phyloP scores from a whole-genome alignment of 2,797 vertebrate species.

The Leptatherina wallacei region DNA sequence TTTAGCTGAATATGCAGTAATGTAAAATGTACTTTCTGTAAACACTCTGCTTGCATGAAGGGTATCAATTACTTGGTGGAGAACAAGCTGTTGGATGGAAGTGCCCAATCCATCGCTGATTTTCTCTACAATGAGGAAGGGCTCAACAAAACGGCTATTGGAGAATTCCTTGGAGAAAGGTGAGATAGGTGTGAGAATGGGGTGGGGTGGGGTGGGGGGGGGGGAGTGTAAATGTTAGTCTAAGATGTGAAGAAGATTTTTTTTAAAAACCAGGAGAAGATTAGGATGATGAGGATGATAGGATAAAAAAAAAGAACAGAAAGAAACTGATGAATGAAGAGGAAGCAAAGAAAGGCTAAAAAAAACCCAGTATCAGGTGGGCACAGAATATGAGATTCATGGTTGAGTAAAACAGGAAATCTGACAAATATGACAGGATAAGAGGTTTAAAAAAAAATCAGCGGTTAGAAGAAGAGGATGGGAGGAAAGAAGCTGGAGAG shows the following conservation, averaged over 20 bases:
- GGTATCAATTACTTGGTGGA: conserved; percentile 88
- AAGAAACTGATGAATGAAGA: neutral
- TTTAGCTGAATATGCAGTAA: neutral
- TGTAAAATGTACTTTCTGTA: neutral
- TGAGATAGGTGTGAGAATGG: conserved; percentile 53
- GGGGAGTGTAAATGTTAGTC: too few relatives aligned
- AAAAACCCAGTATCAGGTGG: neutral
- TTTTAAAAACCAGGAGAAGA: neutral
- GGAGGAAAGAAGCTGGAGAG: too few relatives aligned
- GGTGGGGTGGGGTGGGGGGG: fast-evolving
- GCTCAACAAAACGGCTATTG: conserved; percentile 94
- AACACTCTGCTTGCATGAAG: conserved; percentile 65
- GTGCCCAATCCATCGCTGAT: conserved; percentile 82
- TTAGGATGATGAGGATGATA: neutral
- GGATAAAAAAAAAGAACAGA: neutral
- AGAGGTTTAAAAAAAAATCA: neutral
- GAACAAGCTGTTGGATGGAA: conserved; percentile 82
- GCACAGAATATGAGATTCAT: neutral
- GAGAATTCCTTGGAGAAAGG: conserved; percentile 92
- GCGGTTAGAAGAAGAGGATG: neutral
- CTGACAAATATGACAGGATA: neutral
- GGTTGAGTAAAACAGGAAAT: neutral
- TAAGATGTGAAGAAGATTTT: neutral
- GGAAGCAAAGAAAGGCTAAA: neutral
- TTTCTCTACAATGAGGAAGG: conserved; percentile 95